Evolutionary conservation across 2,888 invertebrate genomes (phyloP).

Genomic region (Papilio elwesi): DNA sequence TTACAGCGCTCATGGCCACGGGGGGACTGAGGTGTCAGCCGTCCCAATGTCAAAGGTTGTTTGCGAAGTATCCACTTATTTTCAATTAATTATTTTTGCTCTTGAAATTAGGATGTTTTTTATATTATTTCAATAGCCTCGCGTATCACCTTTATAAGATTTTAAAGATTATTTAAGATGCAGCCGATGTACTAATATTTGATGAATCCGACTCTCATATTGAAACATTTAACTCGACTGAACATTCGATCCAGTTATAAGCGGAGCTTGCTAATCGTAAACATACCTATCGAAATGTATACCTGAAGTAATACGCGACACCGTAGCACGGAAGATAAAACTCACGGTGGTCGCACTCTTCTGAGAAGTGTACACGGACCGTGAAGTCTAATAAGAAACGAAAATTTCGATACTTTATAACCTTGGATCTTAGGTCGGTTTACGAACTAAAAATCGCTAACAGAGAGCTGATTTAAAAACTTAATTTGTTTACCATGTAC

Average conservation of each 20-base stretch:
- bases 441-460: neutral
- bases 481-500: neutral
- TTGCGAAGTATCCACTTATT: no score
- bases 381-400: conserved; percentile 3
- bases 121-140: no score
- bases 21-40: no score
- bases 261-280: conserved; percentile 2
- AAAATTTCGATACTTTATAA: conserved; percentile 1
- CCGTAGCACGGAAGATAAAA: conserved; percentile 13
- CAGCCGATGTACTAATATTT: neutral
- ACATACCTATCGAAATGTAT: conserved; percentile 6
- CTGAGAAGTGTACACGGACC: conserved; percentile 24
- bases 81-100: no score
- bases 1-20: no score
- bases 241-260: conserved; percentile 15
- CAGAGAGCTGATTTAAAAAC: neutral
- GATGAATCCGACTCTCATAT: neutral
- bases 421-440: neutral
- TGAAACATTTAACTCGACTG: conserved; percentile 5
- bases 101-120: no score
- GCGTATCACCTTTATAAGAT: no score
- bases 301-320: conserved; percentile 2
- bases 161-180: neutral
- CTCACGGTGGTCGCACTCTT: conserved; percentile 29
- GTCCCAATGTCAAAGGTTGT: no score